Percentiles rank a stretch among this genome's conserved stretches.
Evolutionary conservation across 1,140 invertebrate species (phyloP).

Genomic region (Acyrthosiphon pisum): DNA sequence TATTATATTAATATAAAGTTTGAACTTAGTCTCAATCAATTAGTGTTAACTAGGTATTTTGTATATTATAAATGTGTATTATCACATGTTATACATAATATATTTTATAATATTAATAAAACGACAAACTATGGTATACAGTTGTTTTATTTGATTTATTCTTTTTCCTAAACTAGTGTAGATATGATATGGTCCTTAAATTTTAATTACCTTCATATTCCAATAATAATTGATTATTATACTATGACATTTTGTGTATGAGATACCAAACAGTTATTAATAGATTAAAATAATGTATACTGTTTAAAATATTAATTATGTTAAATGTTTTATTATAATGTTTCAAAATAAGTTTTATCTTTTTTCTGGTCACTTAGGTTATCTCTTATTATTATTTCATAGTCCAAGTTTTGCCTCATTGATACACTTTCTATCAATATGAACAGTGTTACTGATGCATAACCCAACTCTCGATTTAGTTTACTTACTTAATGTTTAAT

Average conservation of each 20-base stretch:
- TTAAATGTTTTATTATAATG: neutral
- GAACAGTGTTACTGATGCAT: neutral
- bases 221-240: neutral
- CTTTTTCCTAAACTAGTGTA: neutral
- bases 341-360: constrained; percentile 36
- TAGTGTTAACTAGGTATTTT: neutral
- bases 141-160: neutral
- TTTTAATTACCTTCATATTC: neutral
- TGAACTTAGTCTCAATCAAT: neutral
- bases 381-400: constrained; percentile 38
- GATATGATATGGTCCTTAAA: too few species aligned
- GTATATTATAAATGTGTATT: neutral
- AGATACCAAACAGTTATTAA: constrained; percentile 1
- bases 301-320: neutral
- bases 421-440: neutral
- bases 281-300: neutral
- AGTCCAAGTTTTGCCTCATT: constrained; percentile 2
- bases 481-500: neutral
- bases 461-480: neutral
- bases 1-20: neutral
- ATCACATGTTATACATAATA: neutral
- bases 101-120: neutral
- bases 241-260: neutral
- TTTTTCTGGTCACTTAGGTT: neutral
- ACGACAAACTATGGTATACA: neutral